Conservation (phyloP, 2,888 invertebrate species). For the Ennomos quercinarius region DNA sequence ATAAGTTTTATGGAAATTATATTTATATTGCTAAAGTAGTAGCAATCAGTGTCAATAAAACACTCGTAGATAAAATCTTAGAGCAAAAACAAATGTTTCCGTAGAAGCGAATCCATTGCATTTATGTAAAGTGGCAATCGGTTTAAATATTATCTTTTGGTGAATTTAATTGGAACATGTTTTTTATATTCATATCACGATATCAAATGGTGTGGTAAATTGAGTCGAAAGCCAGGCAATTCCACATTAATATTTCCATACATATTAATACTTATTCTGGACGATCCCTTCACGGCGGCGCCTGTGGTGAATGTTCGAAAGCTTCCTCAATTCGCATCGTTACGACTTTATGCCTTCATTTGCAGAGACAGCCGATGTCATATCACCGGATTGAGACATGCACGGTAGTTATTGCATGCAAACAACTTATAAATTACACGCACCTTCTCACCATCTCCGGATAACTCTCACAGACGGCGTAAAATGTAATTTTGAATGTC, state of each 20-base stretch:
- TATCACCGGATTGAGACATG: constrained; percentile 65
- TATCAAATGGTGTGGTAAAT: constrained; percentile 7
- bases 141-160: constrained; percentile 8
- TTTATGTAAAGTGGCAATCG: not conserved
- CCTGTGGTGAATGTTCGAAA: constrained; percentile 55
- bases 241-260: constrained; percentile 36
- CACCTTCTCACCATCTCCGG: constrained; percentile 29
- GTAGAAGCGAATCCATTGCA: too few relatives aligned
- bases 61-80: too few relatives aligned
- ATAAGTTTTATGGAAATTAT: constrained; percentile 9
- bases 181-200: constrained; percentile 15
- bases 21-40: constrained; percentile 3
- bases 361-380: constrained; percentile 59
- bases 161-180: constrained; percentile 13
- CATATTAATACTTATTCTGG: constrained; percentile 62
- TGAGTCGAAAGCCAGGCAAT: constrained; percentile 20
- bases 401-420: constrained; percentile 50
- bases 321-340: constrained; percentile 40
- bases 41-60: too few relatives aligned
- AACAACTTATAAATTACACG: constrained; percentile 53
- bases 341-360: constrained; percentile 56
- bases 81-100: too few relatives aligned
- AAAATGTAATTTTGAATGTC: constrained; percentile 44
- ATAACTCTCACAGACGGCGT: constrained; percentile 41
- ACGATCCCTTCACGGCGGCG: constrained; percentile 55